Conservation (phyloP, 1,140 invertebrate species). For the Caenorhabditis latens region DNA sequence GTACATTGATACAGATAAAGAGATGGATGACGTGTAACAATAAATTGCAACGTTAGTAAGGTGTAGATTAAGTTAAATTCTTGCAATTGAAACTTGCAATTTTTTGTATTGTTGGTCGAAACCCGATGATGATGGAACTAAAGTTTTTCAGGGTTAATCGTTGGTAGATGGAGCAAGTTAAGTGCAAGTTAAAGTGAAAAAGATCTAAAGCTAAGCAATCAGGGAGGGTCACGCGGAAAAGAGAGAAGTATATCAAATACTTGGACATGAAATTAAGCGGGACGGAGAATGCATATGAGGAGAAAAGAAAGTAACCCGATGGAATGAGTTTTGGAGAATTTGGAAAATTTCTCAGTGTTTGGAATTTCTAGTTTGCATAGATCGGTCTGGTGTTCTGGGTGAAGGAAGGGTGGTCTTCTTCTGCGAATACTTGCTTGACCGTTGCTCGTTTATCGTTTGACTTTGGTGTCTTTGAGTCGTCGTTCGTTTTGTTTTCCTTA, state of each 20-base stretch:
- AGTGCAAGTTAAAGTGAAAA: slow-evolving; percentile 8
- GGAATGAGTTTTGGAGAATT: slow-evolving; percentile 37
- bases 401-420: slow-evolving; percentile 32
- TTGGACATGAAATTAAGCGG: slow-evolving; percentile 26
- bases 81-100: neutral
- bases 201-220: slow-evolving; percentile 43
- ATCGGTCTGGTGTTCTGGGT: slow-evolving; percentile 33
- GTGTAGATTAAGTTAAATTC: too few species aligned
- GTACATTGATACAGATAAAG: slow-evolving; percentile 27
- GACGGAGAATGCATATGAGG: slow-evolving; percentile 14
- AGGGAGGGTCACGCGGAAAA: slow-evolving; percentile 22
- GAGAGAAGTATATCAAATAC: neutral
- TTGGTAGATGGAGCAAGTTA: neutral
- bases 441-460: slow-evolving; percentile 28
- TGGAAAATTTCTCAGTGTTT: neutral
- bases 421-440: slow-evolving; percentile 39
- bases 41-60: too few species aligned
- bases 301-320: slow-evolving; percentile 6
- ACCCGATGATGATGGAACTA: slow-evolving; percentile 28
- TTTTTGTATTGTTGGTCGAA: slow-evolving; percentile 15
- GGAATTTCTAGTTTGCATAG: neutral
- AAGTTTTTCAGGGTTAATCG: neutral
- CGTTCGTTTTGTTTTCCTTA: slow-evolving; percentile 40
- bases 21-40: too few species aligned
- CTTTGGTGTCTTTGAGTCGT: slow-evolving; percentile 40